These are phyloP conservation scores for Cantharis rufa DNA, from an alignment of 2,888 invertebrate species.

Conservation along the genomic window DNA sequence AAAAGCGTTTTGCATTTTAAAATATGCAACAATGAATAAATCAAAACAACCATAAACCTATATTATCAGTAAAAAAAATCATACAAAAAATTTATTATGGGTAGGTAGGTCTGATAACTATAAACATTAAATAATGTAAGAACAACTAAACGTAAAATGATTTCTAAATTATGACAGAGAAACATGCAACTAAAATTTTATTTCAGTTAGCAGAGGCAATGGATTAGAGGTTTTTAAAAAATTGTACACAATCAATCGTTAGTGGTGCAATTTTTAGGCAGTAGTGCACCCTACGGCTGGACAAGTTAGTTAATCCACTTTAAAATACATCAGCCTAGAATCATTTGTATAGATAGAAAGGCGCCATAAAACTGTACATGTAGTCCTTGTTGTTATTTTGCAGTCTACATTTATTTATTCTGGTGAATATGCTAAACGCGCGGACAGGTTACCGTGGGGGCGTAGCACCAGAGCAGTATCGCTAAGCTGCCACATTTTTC, in stretches of 20 bases:
- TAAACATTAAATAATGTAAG: background rate
- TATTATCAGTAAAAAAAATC: background rate
- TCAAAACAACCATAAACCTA: background rate
- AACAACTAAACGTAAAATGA: background rate
- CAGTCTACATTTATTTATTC: constrained; percentile 31
- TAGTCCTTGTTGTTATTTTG: constrained; percentile 9
- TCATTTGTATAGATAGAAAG: constrained; percentile 23
- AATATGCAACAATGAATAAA: background rate
- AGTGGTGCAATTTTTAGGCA: constrained; percentile 32
- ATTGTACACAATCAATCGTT: constrained; percentile 34
- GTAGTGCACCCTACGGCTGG: constrained; percentile 9
- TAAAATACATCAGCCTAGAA: constrained; percentile 19
- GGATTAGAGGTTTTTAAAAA: constrained; percentile 13
- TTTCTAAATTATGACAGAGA: constrained; percentile 17
- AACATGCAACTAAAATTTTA: constrained; percentile 19
- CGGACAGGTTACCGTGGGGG: constrained; percentile 44
- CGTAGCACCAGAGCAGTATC: constrained; percentile 39
- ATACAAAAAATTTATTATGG: background rate
- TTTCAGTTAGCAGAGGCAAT: constrained; percentile 4
- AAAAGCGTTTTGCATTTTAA: background rate
- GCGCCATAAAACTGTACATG: constrained; percentile 7
- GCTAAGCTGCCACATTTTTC: constrained; percentile 43
- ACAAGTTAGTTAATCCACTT: constrained; percentile 15
- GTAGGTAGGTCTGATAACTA: constrained; percentile 3
- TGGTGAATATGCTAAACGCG: constrained; percentile 36